Percentiles rank a stretch among this genome's conserved stretches.
Evolutionary conservation across 2,888 invertebrate species (phyloP).

Genomic region (Drosophila kanekoi): DNA sequence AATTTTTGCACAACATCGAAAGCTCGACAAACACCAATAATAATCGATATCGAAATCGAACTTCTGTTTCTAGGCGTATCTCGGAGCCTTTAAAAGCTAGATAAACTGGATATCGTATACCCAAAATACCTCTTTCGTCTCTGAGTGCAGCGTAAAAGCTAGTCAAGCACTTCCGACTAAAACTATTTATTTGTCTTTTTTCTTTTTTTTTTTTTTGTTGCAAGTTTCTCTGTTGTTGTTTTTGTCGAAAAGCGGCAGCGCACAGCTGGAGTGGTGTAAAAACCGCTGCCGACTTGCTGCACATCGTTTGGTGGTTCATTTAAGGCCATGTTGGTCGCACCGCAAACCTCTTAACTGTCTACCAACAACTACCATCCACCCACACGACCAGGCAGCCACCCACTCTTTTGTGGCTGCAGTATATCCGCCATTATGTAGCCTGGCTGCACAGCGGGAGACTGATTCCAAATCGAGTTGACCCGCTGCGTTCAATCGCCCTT

Average conservation of each 20-base stretch:
- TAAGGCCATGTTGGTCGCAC: slow-evolving; percentile 27
- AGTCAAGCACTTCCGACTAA: background rate
- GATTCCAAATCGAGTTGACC: slow-evolving; percentile 37
- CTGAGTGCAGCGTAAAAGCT: background rate
- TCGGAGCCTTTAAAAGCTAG: too few relatives aligned
- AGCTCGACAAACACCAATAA: too few relatives aligned
- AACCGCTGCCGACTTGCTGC: slow-evolving; percentile 33
- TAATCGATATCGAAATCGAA: too few relatives aligned
- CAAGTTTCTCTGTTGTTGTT: background rate
- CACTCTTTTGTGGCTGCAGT: background rate
- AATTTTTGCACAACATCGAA: too few relatives aligned
- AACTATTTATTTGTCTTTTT: background rate
- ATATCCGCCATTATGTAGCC: slow-evolving; percentile 12
- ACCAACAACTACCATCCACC: background rate
- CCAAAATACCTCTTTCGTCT: too few relatives aligned
- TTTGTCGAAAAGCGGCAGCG: slow-evolving; percentile 24
- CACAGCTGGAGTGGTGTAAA: slow-evolving; percentile 44
- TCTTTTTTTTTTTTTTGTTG: background rate
- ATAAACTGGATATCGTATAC: too few relatives aligned
- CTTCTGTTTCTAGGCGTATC: too few relatives aligned
- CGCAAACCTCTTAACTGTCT: background rate
- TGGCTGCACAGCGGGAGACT: slow-evolving; percentile 41
- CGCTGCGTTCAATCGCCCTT: slow-evolving; percentile 46
- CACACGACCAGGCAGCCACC: too few relatives aligned
- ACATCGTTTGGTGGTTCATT: slow-evolving; percentile 58